Percentiles rank a stretch among this genome's conserved stretches.
Evolutionary conservation across 2,113 vertebrate genomes (phyloP).

Genomic region (Callaeas wilsoni): DNA sequence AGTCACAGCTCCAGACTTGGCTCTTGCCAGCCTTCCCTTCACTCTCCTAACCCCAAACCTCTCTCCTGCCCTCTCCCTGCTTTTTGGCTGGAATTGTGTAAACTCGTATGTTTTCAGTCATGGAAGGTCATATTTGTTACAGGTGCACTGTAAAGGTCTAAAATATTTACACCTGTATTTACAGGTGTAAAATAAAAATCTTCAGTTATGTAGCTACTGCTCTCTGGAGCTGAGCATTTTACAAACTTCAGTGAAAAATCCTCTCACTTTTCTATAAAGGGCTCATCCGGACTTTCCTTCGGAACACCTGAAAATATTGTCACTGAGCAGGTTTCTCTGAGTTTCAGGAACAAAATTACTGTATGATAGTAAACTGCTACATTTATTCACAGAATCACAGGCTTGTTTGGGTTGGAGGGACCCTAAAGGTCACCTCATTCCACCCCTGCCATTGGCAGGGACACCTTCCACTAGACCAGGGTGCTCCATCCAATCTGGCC

Average conservation of each 20-base stretch:
- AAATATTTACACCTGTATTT: too few relatives aligned
- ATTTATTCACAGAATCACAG: background rate
- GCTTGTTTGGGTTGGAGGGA: background rate
- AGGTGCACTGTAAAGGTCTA: background rate
- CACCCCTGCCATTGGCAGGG: background rate
- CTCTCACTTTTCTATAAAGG: background rate
- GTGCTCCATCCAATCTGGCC: background rate
- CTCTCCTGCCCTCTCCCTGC: accelerated
- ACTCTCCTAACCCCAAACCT: background rate
- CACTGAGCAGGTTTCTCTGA: background rate
- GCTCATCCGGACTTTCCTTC: background rate
- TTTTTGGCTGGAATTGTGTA: background rate
- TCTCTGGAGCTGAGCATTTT: background rate
- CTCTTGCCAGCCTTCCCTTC: background rate
- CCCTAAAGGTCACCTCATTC: background rate
- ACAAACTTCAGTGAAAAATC: background rate
- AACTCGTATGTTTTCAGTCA: accelerated
- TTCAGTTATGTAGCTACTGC: background rate
- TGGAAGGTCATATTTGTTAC: background rate
- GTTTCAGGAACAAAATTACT: background rate
- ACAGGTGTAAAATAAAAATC: background rate
- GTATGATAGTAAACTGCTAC: background rate
- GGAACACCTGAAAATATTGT: background rate
- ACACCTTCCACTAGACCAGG: too few relatives aligned
- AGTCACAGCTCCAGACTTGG: background rate